Evolutionary conservation across 1,140 invertebrate species (phyloP), one percentile per base, ranked within the genome.

Genomic region (Chelonus insularis): DNA sequence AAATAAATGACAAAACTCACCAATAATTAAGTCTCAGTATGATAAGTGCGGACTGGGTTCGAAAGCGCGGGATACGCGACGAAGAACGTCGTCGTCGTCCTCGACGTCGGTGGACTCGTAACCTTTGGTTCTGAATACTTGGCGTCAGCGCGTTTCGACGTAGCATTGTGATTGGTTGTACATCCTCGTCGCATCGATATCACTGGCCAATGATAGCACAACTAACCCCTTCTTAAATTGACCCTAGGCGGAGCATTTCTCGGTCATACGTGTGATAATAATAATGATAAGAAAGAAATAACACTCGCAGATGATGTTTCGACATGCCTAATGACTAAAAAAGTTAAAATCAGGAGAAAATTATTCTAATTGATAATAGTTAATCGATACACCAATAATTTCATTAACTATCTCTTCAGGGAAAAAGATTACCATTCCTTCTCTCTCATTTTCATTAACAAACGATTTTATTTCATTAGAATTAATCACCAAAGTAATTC

Each of bases 21-120:
- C 80, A 79, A 82, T 80, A 82, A 80, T 79, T 75, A 78, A 78
- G 78, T 79, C 78, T 77, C 79, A 78, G 79, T 74, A 72, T 65
- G 63, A 63, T 61, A 72, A 60, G 67, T 69, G 72, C 72, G 74
- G 72, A 73, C 67, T 71, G 78, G 76, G 74, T 77, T 72, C 64
- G 71, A 66, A 65, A 72, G 68, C 72, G 74, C 73, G 72, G 72
- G 69, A 68, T 71, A 74, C 76, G 73, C 76, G 77, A 74, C 77
- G 77, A 75, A 75, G 74, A 74, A 77, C 75, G 74, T 77, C 77
- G 76, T 77, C 70, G 71, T 72, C 71, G 72, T 72, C 67, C 63
- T 66, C 61, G 36, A 47, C 60, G 43, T 63, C 39, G 57, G 52
- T 34, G 64, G 21, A 16, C 51, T 62, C 57, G 60, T 63, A 56